Conservation (phyloP, 2,888 invertebrate genomes). For the Cheilosia vernalis region DNA sequence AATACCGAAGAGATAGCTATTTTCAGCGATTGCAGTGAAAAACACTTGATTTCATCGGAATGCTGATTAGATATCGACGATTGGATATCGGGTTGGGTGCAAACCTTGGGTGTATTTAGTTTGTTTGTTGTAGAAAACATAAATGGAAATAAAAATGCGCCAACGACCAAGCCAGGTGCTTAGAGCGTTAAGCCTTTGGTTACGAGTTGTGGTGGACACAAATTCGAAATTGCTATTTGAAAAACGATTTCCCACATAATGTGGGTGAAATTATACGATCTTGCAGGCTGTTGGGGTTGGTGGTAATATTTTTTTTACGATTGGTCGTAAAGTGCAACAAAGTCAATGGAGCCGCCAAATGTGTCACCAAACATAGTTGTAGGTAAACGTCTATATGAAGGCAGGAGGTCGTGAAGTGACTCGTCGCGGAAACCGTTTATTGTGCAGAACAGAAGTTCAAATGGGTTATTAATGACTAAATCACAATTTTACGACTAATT, state of each 20-base stretch:
- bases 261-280: no score
- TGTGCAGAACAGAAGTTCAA: no score
- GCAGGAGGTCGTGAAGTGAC: no score
- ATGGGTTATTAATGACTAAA: no score
- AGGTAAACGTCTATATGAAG: no score
- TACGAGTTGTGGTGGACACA: background rate
- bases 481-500: no score
- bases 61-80: conserved; percentile 51
- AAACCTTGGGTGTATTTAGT: background rate
- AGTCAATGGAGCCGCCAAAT: background rate
- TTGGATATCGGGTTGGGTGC: conserved; percentile 5
- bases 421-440: no score
- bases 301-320: background rate
- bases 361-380: background rate
- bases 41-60: conserved; percentile 45
- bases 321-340: background rate
- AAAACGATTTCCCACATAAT: background rate
- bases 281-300: background rate
- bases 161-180: background rate
- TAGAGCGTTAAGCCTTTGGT: background rate
- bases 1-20: conserved; percentile 24
- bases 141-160: no score
- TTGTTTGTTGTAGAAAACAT: background rate
- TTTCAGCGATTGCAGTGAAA: conserved; percentile 33
- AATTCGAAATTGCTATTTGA: background rate